Conservation (phyloP, 2,888 invertebrate genomes). For the Trachelus iudaicus region DNA sequence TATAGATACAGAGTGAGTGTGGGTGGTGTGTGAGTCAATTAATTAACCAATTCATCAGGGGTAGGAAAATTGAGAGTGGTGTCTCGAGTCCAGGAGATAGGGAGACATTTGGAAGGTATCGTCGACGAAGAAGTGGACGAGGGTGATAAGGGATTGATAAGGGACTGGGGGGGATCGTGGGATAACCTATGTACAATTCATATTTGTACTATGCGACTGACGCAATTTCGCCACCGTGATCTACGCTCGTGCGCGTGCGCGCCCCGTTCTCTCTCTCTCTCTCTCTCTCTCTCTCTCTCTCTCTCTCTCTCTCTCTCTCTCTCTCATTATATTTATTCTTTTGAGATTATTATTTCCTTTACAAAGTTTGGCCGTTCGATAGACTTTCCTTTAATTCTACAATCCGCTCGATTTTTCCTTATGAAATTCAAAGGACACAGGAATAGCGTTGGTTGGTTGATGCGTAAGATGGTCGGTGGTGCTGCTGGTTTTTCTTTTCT, state of each 20-base stretch:
- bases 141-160: slow-evolving; percentile 19
- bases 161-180: slow-evolving; percentile 27
- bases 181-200: slow-evolving; percentile 63
- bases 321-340: slow-evolving; percentile 18
- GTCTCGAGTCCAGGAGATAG: background rate
- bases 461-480: background rate
- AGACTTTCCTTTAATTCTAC: slow-evolving; percentile 13
- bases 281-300: slow-evolving; percentile 42
- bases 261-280: slow-evolving; percentile 43
- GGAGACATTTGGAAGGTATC: background rate
- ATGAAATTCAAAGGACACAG: background rate
- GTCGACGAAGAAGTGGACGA: background rate
- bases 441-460: background rate
- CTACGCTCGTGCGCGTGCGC: slow-evolving; percentile 43
- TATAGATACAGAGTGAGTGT: slow-evolving; percentile 66
- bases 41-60: slow-evolving; percentile 55
- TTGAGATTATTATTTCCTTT: background rate
- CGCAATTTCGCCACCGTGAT: slow-evolving; percentile 54
- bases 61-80: slow-evolving; percentile 1
- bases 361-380: slow-evolving; percentile 1
- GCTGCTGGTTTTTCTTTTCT: background rate
- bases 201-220: slow-evolving; percentile 65
- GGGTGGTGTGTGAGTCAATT: slow-evolving; percentile 59
- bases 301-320: slow-evolving; percentile 43
- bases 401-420: slow-evolving; percentile 12